Conservation (phyloP, 2,888 invertebrate genomes). For the Trachelus tabidus region DNA sequence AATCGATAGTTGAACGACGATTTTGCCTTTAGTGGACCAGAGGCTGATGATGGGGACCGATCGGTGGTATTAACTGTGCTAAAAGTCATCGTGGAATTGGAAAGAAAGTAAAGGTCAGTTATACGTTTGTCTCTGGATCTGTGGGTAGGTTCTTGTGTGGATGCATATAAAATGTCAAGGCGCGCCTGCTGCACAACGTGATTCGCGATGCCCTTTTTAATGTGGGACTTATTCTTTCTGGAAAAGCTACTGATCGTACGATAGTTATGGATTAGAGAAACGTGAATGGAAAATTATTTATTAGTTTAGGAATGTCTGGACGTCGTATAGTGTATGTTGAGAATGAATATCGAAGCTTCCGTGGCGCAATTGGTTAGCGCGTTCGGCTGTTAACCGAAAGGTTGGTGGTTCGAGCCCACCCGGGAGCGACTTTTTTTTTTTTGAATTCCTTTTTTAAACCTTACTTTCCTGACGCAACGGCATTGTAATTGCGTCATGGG, state of each 20-base stretch:
- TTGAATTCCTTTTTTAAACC: background rate
- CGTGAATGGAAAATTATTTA: background rate
- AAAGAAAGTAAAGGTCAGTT: background rate
- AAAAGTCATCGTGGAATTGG: background rate
- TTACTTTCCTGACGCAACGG: background rate
- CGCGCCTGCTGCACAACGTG: slow-evolving; percentile 13
- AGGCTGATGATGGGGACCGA: background rate
- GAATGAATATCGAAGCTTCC: slow-evolving; percentile 67
- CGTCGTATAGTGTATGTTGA: background rate
- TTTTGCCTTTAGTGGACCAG: background rate
- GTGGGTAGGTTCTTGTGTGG: background rate
- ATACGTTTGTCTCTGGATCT: background rate
- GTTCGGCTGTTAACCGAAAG: slow-evolving; percentile 99
- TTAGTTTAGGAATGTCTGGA: background rate
- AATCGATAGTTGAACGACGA: background rate
- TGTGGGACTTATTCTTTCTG: background rate
- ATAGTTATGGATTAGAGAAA: background rate
- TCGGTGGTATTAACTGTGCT: background rate
- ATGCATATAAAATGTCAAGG: slow-evolving; percentile 47
- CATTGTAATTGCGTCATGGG: background rate
- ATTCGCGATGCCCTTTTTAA: background rate
- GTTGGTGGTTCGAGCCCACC: slow-evolving; percentile 98
- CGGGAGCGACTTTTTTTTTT: slow-evolving; percentile 77
- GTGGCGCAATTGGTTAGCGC: slow-evolving; percentile 98
- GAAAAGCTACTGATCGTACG: background rate